A percentile compares a stretch with the other conserved stretches of the same genome.
Conservation (phyloP, 2,113 vertebrate genomes). For the Eonycteris spelaea region DNA sequence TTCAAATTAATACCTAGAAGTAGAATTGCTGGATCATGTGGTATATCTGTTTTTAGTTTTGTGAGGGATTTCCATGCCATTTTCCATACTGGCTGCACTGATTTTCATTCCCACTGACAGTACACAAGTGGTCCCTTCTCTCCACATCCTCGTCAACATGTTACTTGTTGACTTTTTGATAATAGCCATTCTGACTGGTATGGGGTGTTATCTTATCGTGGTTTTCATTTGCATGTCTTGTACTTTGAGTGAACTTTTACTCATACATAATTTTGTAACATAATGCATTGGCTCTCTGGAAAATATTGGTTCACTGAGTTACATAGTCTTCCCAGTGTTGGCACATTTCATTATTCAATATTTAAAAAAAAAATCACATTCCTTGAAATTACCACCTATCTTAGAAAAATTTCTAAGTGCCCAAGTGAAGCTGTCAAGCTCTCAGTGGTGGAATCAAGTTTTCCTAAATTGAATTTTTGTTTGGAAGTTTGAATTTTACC, state of each 20-base stretch:
- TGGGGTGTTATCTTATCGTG: background rate
- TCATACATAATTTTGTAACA: background rate
- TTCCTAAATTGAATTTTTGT: background rate
- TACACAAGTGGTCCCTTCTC: background rate
- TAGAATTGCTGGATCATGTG: background rate
- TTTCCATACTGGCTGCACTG: background rate
- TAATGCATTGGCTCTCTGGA: background rate
- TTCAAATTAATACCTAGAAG: background rate
- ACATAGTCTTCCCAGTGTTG: background rate
- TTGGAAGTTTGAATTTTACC: constrained; percentile 14
- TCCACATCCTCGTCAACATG: background rate
- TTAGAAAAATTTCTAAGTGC: background rate
- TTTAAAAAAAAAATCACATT: background rate
- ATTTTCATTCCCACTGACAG: background rate
- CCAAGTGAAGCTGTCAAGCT: background rate
- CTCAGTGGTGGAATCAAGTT: background rate
- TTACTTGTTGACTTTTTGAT: background rate
- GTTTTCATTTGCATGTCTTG: background rate
- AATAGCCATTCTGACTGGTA: background rate
- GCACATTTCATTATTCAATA: background rate
- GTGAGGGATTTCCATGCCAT: background rate
- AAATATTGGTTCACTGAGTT: background rate
- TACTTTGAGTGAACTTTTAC: background rate
- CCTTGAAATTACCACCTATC: background rate
- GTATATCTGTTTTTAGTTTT: background rate